Evolutionary conservation across 2,797 vertebrate genomes (phyloP).

Genomic region (Aeoliscus strigatus): DNA sequence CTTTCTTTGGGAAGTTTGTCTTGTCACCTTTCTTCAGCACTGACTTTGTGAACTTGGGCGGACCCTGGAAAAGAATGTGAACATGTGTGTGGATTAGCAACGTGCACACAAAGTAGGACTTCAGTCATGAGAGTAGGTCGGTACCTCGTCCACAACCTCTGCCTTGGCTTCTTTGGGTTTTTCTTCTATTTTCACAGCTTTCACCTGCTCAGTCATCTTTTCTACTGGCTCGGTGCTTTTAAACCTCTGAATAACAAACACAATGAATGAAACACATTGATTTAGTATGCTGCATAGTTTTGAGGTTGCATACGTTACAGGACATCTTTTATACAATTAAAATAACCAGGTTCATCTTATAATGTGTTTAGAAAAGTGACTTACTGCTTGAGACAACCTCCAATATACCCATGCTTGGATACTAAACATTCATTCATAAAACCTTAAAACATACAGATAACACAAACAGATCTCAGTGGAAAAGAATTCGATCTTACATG

Average conservation of each 20-base stretch:
- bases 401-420: no score
- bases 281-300: no score
- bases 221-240: conserved; percentile 83
- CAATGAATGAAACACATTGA: not conserved
- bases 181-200: conserved; percentile 81
- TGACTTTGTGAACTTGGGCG: conserved; percentile 86
- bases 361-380: no score
- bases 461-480: no score
- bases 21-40: conserved; percentile 94
- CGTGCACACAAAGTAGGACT: not conserved
- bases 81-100: not conserved
- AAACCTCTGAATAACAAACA: conserved; percentile 76
- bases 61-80: conserved; percentile 72
- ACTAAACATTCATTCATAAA: no score
- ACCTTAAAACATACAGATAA: no score
- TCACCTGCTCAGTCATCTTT: conserved; percentile 77
- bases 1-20: conserved; percentile 92
- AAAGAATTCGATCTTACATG: no score
- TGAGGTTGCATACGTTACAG: no score
- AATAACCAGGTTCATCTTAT: no score
- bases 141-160: conserved; percentile 84
- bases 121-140: not conserved
- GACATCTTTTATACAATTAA: no score
- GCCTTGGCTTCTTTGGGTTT: conserved; percentile 80
- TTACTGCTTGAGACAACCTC: no score